Conservation (phyloP, 2,888 invertebrate genomes). For the Plebejus melissa region DNA sequence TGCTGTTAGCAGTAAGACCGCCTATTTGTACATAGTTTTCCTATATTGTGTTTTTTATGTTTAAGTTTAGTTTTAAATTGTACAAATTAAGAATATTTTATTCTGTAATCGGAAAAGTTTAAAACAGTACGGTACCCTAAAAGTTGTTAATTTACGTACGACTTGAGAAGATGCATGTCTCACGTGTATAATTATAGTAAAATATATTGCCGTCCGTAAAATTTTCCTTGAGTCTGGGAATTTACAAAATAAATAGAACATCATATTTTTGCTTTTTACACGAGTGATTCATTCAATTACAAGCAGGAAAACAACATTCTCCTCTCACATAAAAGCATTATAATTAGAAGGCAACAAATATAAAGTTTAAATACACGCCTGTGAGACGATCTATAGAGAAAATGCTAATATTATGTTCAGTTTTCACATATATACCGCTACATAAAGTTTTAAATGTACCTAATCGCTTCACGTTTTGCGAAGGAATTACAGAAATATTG, state of each 20-base stretch:
- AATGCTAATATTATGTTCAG: no score
- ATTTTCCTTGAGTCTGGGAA: slow-evolving; percentile 10
- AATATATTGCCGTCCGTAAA: slow-evolving; percentile 24
- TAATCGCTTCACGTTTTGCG: neutral
- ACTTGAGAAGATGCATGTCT: slow-evolving; percentile 56
- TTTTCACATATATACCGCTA: no score
- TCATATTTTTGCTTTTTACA: slow-evolving; percentile 9
- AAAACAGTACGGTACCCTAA: neutral
- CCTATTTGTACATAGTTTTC: no score
- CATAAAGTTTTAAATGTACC: no score
- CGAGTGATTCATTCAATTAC: slow-evolving; percentile 16
- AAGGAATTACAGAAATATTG: neutral
- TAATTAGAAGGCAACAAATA: neutral
- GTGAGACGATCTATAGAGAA: neutral
- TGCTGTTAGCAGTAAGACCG: no score
- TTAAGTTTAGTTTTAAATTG: no score
- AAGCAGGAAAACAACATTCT: slow-evolving; percentile 5
- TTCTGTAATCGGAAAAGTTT: no score
- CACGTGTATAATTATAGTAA: slow-evolving; percentile 42
- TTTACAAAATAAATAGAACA: slow-evolving; percentile 19
- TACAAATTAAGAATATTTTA: no score
- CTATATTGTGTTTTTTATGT: no score
- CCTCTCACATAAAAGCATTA: slow-evolving; percentile 1
- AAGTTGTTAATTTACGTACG: slow-evolving; percentile 38
- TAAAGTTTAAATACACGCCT: neutral